These are phyloP conservation scores for Rhimphoctona megacephalus DNA, from an alignment of 2,888 invertebrate species.

Conservation along the genomic window DNA sequence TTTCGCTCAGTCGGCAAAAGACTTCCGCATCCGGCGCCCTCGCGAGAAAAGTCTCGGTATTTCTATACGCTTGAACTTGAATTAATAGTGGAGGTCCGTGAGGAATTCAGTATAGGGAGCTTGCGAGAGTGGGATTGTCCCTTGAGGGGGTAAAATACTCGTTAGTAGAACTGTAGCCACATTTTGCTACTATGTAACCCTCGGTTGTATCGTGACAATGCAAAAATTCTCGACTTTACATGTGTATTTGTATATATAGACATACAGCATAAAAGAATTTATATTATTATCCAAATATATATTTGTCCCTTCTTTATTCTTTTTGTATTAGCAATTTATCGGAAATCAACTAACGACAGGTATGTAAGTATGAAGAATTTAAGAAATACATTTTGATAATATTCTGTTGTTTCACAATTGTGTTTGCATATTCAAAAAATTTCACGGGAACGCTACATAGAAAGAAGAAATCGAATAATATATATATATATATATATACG, in stretches of 20 bases:
- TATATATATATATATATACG: too few relatives aligned
- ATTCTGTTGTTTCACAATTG: background rate
- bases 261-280: background rate
- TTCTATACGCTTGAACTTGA: conserved; percentile 77
- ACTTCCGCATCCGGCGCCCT: conserved; percentile 78
- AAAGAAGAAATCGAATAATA: background rate
- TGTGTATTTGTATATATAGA: background rate
- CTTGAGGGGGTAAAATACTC: conserved; percentile 33
- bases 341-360: too few relatives aligned
- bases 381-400: background rate
- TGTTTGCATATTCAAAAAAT: background rate
- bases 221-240: conserved; percentile 75
- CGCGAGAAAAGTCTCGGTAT: conserved; percentile 68
- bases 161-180: conserved; percentile 37
- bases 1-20: conserved; percentile 34
- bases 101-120: conserved; percentile 57
- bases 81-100: conserved; percentile 73
- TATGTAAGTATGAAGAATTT: too few relatives aligned
- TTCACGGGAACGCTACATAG: background rate
- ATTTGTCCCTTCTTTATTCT: background rate
- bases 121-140: conserved; percentile 57
- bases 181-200: conserved; percentile 70
- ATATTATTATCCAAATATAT: background rate
- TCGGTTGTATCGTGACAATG: conserved; percentile 80
- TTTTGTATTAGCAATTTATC: too few relatives aligned